Evolutionary conservation across 2,113 vertebrate genomes (phyloP).

Genomic region (Trachemys scripta): DNA sequence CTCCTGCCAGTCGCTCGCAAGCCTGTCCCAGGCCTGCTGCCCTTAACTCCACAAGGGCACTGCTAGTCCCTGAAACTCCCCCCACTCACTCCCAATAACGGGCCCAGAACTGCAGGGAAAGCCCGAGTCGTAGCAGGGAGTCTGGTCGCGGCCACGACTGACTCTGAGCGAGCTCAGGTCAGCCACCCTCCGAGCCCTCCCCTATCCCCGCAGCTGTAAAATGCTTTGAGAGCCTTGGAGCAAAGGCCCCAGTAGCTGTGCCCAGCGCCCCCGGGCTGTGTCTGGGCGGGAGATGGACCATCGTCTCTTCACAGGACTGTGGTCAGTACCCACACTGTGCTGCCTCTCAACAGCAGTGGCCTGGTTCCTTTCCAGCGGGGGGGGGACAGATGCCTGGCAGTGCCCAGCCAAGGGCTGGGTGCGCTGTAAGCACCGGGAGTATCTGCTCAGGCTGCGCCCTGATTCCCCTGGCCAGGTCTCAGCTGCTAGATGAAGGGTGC

Average conservation of each 20-base stretch:
- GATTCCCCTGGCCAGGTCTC: background rate
- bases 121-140: too few relatives aligned
- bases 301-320: background rate
- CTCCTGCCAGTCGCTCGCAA: background rate
- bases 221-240: background rate
- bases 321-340: background rate
- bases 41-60: background rate
- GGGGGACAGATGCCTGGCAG: too few relatives aligned
- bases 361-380: background rate
- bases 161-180: background rate
- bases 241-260: background rate
- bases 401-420: too few relatives aligned
- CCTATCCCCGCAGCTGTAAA: too few relatives aligned
- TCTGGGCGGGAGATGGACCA: background rate
- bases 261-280: too few relatives aligned
- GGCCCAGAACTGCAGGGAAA: background rate
- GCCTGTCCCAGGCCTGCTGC: background rate
- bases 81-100: background rate
- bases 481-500: too few relatives aligned
- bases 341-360: background rate
- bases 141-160: background rate
- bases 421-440: too few relatives aligned
- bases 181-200: too few relatives aligned
- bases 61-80: too few relatives aligned
- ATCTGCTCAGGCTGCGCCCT: too few relatives aligned